A percentile compares a stretch with the other conserved stretches of the same genome.
Conservation (phyloP, 2,888 invertebrate genomes). For the Himalopsyche japonica region DNA sequence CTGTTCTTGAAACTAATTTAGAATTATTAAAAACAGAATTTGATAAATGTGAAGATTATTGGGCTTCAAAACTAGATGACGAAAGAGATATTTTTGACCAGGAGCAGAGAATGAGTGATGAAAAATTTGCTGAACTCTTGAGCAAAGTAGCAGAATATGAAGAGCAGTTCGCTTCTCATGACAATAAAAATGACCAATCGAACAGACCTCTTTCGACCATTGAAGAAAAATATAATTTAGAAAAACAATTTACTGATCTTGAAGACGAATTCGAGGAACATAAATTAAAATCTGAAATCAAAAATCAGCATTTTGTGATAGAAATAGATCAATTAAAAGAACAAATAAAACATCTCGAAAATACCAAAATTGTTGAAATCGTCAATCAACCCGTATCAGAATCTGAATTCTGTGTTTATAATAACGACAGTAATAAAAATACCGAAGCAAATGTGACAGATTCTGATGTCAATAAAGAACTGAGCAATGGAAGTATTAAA, state of each 20-base stretch:
- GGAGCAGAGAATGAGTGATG: slow-evolving; percentile 75
- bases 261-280: slow-evolving; percentile 71
- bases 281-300: slow-evolving; percentile 56
- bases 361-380: slow-evolving; percentile 11
- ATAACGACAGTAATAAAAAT: slow-evolving; percentile 1
- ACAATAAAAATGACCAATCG: slow-evolving; percentile 50
- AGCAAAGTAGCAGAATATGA: slow-evolving; percentile 80
- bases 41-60: slow-evolving; percentile 86
- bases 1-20: slow-evolving; percentile 72
- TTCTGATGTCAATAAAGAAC: slow-evolving; percentile 13
- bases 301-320: slow-evolving; percentile 59
- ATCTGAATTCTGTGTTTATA: slow-evolving; percentile 38
- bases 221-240: slow-evolving; percentile 72
- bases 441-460: neutral
- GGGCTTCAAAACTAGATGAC: slow-evolving; percentile 77
- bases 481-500: neutral
- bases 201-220: slow-evolving; percentile 71
- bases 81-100: slow-evolving; percentile 75
- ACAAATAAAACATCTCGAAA: slow-evolving; percentile 48
- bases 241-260: slow-evolving; percentile 71
- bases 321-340: slow-evolving; percentile 60
- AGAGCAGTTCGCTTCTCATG: slow-evolving; percentile 66
- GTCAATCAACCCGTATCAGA: slow-evolving; percentile 39
- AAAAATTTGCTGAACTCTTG: slow-evolving; percentile 74
- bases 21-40: slow-evolving; percentile 77